A percentile compares a stretch with the other conserved stretches of the same genome.
Evolutionary conservation across 2,888 invertebrate species (phyloP).

Genomic region (Ectobius pallidus): DNA sequence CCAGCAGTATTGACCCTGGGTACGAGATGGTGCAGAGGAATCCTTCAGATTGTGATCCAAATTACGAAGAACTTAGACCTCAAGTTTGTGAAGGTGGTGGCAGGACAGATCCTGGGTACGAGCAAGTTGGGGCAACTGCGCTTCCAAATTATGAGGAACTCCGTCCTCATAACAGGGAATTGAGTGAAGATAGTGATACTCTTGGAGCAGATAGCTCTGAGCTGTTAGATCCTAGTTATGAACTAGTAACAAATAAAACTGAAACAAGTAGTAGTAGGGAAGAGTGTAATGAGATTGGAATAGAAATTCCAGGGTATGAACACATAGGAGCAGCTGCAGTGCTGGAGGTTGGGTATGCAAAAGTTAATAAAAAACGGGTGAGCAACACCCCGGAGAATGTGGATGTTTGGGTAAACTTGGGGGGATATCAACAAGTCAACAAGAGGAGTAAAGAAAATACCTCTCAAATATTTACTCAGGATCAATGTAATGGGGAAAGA

Average conservation of each 20-base stretch:
- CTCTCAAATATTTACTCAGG: background rate
- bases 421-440: background rate
- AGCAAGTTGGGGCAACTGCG: slow-evolving; percentile 56
- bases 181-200: background rate
- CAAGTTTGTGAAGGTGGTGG: slow-evolving; percentile 49
- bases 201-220: slow-evolving; percentile 49
- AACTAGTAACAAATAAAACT: background rate
- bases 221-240: slow-evolving; percentile 56
- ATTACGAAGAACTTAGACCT: slow-evolving; percentile 76
- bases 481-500: background rate
- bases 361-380: slow-evolving; percentile 30
- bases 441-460: background rate
- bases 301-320: slow-evolving; percentile 59
- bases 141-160: slow-evolving; percentile 50
- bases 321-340: slow-evolving; percentile 54
- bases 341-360: slow-evolving; percentile 27
- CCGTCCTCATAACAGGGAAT: background rate
- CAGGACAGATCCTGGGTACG: slow-evolving; percentile 58
- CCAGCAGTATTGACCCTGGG: slow-evolving; percentile 57
- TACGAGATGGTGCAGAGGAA: slow-evolving; percentile 67
- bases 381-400: background rate
- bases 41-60: slow-evolving; percentile 70
- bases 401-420: background rate
- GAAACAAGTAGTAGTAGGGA: slow-evolving; percentile 45
- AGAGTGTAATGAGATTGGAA: slow-evolving; percentile 37